These are phyloP conservation scores for fruit fly (Drosophila melanogaster) DNA, from an alignment of 1,140 invertebrate genomes.

Conservation along the genomic window DNA sequence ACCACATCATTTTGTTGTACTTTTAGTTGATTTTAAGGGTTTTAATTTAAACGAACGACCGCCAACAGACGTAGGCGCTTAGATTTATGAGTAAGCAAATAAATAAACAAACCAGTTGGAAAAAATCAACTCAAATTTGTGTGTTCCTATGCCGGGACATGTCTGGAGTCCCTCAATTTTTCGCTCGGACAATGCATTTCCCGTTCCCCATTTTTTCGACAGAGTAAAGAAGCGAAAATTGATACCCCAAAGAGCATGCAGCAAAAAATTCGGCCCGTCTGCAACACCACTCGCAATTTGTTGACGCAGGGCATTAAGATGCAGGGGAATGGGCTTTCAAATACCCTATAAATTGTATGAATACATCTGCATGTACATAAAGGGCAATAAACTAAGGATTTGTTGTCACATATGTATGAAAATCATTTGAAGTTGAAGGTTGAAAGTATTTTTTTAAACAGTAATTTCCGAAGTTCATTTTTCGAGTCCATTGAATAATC, in stretches of 20 bases:
- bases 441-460: neutral
- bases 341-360: slow-evolving; percentile 12
- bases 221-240: slow-evolving; percentile 59
- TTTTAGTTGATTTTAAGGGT: slow-evolving; percentile 72
- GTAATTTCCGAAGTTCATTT: too few relatives aligned
- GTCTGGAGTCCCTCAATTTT: slow-evolving; percentile 58
- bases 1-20: slow-evolving; percentile 39
- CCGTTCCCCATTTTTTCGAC: slow-evolving; percentile 5
- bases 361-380: neutral
- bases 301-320: slow-evolving; percentile 76
- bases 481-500: too few relatives aligned
- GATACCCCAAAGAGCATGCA: slow-evolving; percentile 68
- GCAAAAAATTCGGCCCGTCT: slow-evolving; percentile 55
- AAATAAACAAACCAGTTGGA: slow-evolving; percentile 65
- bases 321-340: slow-evolving; percentile 4
- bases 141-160: slow-evolving; percentile 61
- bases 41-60: slow-evolving; percentile 69
- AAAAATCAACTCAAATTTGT: slow-evolving; percentile 53
- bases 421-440: neutral
- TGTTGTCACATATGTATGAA: too few relatives aligned
- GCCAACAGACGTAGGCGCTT: slow-evolving; percentile 65
- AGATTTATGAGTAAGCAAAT: slow-evolving; percentile 76
- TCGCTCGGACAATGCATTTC: slow-evolving; percentile 70
- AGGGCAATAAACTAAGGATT: too few relatives aligned
- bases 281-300: slow-evolving; percentile 66